phyloP scores from a whole-genome alignment of 2,797 vertebrate genomes.

The Chloroceryle inda region DNA sequence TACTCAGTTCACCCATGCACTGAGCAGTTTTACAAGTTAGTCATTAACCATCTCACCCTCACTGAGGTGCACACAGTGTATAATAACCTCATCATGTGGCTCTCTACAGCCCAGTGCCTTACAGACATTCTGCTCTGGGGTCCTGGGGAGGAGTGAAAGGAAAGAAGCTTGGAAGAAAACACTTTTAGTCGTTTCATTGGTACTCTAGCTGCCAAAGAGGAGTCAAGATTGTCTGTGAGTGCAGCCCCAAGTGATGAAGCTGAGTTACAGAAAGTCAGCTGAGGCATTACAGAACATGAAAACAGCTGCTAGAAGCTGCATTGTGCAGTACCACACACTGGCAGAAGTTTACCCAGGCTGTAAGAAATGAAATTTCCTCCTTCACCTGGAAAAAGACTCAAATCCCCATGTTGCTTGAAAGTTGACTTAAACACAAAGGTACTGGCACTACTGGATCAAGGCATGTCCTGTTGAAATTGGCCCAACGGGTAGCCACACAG shows the following conservation, averaged over 20 bases:
- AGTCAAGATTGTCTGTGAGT: neutral
- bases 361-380: neutral
- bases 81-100: neutral
- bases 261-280: neutral
- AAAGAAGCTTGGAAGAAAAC: neutral
- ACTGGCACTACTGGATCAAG: neutral
- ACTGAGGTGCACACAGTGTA: neutral
- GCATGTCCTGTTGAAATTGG: neutral
- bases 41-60: constrained; percentile 43
- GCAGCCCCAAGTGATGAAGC: neutral
- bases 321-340: rapidly evolving
- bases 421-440: neutral
- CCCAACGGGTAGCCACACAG: neutral
- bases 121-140: neutral
- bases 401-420: neutral
- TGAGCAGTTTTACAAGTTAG: neutral
- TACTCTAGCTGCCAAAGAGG: neutral
- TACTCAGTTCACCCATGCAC: constrained; percentile 48
- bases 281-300: neutral
- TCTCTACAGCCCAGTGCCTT: neutral
- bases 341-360: neutral
- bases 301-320: neutral
- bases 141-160: neutral
- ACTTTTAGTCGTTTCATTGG: neutral
- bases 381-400: neutral